Percentiles rank a stretch among this genome's conserved stretches.
Evolutionary conservation across 2,113 vertebrate species (phyloP).

Genomic region (Rana temporaria): DNA sequence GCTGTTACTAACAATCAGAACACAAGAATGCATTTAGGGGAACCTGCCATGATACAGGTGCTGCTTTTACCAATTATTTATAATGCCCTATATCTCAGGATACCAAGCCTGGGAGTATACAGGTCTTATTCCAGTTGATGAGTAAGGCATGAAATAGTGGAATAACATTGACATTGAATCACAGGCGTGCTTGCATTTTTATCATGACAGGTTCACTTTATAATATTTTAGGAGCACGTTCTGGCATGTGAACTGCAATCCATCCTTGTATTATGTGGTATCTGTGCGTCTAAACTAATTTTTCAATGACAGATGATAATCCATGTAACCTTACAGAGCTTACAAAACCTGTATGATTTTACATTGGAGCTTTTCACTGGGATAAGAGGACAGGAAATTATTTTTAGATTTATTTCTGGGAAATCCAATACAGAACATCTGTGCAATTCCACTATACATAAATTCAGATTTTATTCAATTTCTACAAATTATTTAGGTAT

Average conservation of each 20-base stretch:
- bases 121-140: no score
- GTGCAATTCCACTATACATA: constrained; percentile 1
- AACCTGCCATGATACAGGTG: no score
- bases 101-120: no score
- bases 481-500: background rate
- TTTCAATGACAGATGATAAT: background rate
- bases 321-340: background rate
- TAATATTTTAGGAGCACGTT: no score
- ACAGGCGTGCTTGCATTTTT: no score
- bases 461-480: background rate
- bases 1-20: no score
- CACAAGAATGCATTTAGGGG: no score
- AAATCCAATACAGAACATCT: constrained; percentile 14
- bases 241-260: background rate
- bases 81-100: no score
- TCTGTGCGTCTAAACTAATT: background rate
- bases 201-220: no score
- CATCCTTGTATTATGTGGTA: background rate
- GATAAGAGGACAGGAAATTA: background rate
- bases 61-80: no score
- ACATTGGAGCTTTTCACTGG: background rate
- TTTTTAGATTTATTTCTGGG: constrained; percentile 1
- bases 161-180: no score
- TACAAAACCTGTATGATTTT: background rate
- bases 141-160: no score